Evolutionary conservation across 1,140 invertebrate species (phyloP).

Genomic region (Ceratina japonica): DNA sequence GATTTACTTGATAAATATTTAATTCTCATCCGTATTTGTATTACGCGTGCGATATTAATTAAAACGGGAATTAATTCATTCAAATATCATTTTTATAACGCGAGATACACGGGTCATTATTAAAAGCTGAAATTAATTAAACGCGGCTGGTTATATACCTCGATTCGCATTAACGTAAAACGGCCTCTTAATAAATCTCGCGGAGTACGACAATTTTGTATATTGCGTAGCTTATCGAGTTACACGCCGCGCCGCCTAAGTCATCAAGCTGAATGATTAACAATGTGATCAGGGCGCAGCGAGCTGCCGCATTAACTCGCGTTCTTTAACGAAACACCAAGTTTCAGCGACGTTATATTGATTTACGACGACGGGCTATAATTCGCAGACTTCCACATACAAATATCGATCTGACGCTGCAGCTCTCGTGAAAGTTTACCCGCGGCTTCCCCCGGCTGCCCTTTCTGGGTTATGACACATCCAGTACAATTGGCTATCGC

Average conservation of each 20-base stretch:
- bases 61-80: too few species aligned
- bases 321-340: constrained; percentile 35
- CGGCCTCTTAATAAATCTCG: too few species aligned
- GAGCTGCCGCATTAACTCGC: constrained; percentile 12
- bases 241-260: neutral
- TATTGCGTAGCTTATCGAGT: neutral
- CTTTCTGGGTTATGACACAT: constrained; percentile 7
- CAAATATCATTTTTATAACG: too few species aligned
- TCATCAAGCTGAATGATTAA: constrained; percentile 21
- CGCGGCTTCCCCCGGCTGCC: neutral
- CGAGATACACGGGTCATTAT: too few species aligned
- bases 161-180: too few species aligned
- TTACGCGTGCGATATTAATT: too few species aligned
- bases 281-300: neutral
- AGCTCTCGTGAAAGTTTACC: constrained; percentile 7
- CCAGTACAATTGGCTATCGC: constrained; percentile 4
- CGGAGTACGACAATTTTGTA: too few species aligned
- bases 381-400: constrained; percentile 2
- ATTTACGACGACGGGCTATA: constrained; percentile 27
- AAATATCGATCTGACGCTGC: constrained; percentile 24
- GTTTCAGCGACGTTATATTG: constrained; percentile 32
- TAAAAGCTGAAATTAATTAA: too few species aligned
- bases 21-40: neutral
- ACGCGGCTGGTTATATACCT: too few species aligned
- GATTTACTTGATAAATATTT: neutral